Evolutionary conservation across 2,113 vertebrate genomes (phyloP), one percentile per base, ranked within the genome.

Genomic region (Asarcornis scutulata): DNA sequence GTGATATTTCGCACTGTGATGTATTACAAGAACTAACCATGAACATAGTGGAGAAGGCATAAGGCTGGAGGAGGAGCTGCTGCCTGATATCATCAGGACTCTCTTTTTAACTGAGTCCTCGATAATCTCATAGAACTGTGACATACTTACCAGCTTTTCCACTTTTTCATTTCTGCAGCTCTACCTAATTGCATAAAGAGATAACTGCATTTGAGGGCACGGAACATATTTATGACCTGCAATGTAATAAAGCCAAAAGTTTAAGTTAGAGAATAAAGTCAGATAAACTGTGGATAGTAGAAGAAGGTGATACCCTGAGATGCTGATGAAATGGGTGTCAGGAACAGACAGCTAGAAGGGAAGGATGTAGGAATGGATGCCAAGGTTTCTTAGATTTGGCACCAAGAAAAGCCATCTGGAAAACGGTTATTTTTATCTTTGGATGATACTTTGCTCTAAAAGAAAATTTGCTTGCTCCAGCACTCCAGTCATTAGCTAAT

Each of bases 61-160:
- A 94, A 91, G 46, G 31, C 66, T 93, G 74, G 55, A 90, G 88
- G 77, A 94, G 22, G 53, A 78, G 86, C 79, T 86, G 73, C 64
- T 94, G 50, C 58, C 53, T n/a, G 7, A 14, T 92, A 62, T 8
- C 20, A 75, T 69, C 60, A 50, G 56, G 44, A 26, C n/a, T 91
- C 48, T 80, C 68, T 88, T 93, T 95, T 88, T 89, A 88, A 63
- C 75, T 86, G 66, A 17, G 80, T 90, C 38, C 58, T 88, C 88
- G 80, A 88, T 94, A 83, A 89, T 76, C 52, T 78, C 40, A 48
- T 91, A 91, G 53, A 92, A 48, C 62, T 88, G 66, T 88, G 60
- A 56, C 58, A 50, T 50, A 77, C 52, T 83, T 95, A 81, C 34
- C 60, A 59, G 56, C 34, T 87, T 89, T 56, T 55, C 53, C 48